Conservation (phyloP, 2,888 invertebrate genomes). For the Epirrita christyi region DNA sequence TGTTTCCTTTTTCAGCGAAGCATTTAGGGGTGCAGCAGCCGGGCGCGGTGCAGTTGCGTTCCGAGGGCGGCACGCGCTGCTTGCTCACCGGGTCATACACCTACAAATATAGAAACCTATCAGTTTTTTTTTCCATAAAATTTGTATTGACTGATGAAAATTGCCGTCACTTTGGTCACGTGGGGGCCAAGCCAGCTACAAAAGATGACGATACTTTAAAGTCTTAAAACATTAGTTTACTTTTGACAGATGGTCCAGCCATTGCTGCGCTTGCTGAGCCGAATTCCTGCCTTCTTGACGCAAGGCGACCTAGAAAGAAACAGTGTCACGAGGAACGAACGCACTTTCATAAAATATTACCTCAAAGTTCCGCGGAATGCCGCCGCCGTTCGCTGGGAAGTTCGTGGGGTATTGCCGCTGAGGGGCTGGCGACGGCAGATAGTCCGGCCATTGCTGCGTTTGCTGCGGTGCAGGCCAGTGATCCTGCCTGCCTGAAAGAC, state of each 20-base stretch:
- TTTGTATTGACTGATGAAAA: no score
- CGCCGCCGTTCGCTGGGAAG: slow-evolving; percentile 28
- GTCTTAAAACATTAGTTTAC: no score
- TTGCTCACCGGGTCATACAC: slow-evolving; percentile 68
- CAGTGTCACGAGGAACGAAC: no score
- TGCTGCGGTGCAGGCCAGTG: slow-evolving; percentile 9
- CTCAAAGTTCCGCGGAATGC: slow-evolving; percentile 59
- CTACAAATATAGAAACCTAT: no score
- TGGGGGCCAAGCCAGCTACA: no score
- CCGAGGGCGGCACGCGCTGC: slow-evolving; percentile 66
- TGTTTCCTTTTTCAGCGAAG: slow-evolving; percentile 93
- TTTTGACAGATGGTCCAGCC: no score
- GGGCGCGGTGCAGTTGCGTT: slow-evolving; percentile 87
- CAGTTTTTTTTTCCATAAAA: no score
- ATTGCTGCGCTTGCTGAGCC: no score
- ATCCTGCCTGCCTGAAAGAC: slow-evolving; percentile 48
- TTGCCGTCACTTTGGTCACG: no score
- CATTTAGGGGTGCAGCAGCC: slow-evolving; percentile 93
- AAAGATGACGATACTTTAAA: no score
- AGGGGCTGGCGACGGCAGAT: neutral
- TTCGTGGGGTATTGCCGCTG: slow-evolving; percentile 27
- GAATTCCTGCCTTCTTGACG: no score
- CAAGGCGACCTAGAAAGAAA: no score
- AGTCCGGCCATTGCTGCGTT: slow-evolving; percentile 2
- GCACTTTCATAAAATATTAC: slow-evolving; percentile 8